A percentile compares a stretch with the other conserved stretches of the same genome.
Evolutionary conservation across 2,113 vertebrate genomes (phyloP).

Genomic region (Phalacrocorax aristotelis): DNA sequence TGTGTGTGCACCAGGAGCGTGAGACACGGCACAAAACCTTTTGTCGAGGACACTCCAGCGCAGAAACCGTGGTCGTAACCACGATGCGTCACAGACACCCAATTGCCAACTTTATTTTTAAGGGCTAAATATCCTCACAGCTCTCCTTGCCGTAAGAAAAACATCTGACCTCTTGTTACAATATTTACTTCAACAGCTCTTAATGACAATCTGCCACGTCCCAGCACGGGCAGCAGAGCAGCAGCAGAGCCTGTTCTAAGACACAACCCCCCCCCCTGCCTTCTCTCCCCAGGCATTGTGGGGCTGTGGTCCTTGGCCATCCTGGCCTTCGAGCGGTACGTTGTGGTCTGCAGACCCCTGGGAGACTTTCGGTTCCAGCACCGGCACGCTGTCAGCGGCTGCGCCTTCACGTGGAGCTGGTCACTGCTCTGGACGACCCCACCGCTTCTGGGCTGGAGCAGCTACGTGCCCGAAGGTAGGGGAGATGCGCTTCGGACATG

Average conservation of each 20-base stretch:
- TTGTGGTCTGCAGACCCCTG: constrained; percentile 71
- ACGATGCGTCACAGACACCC: fast-evolving
- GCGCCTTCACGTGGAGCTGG: constrained; percentile 69
- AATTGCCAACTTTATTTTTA: fast-evolving
- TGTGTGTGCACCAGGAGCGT: not conserved
- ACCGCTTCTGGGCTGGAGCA: constrained; percentile 70
- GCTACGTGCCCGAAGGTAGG: constrained; percentile 73
- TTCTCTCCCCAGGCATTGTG: constrained; percentile 59
- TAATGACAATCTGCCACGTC: fast-evolving
- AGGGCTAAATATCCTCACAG: not conserved
- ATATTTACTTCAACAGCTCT: not conserved
- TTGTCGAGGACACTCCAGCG: not conserved
- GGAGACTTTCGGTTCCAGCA: constrained; percentile 65
- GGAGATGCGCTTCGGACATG: fast-evolving
- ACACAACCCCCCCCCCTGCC: not conserved
- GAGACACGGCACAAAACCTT: not conserved
- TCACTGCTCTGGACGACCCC: constrained; percentile 64
- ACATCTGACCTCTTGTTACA: not conserved
- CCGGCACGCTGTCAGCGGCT: constrained; percentile 46
- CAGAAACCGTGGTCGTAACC: not conserved
- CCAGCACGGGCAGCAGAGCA: not conserved
- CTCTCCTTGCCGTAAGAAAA: not conserved
- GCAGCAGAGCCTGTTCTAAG: not conserved
- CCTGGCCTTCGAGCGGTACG: constrained; percentile 65
- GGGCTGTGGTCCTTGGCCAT: constrained; percentile 74